Evolutionary conservation across 2,797 vertebrate genomes (phyloP), one percentile per base, ranked within the genome.

Genomic region (Nannoperca australis): DNA sequence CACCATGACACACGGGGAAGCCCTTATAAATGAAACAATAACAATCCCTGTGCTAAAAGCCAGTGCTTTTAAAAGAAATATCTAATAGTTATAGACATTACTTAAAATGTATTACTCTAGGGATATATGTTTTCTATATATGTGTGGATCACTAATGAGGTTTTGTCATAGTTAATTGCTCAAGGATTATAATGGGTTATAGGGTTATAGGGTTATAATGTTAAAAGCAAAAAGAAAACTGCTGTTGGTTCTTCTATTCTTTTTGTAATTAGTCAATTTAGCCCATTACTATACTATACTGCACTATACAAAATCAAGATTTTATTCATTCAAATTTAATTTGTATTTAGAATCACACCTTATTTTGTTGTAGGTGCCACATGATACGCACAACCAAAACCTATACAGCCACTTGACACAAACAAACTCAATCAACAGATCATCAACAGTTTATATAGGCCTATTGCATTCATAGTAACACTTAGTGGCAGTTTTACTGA

Each of bases 1-100:
- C 20, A 51, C 14, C 44, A 18, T 77, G 60, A 74, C 58, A 44
- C 10, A 24, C 5, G 24, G 47, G 53, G 2, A 70, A 81, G 76
- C 8, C 49, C 34, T 12, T n/a, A 45, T 2, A 15, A 9, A 53
- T 18, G 0, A 4, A 22, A 44, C 5, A 36, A 32, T 4, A 64
- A 1, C 4, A 44, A 5, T 18, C 17, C 2, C n/a, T n/a, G 24
- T 24, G 1, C 17, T 40, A 11, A 27, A 27, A 22, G 13, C 10
- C 36, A 11, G 10, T 38, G 36, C 5, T 73, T 70, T 51, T 70
- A 27, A 22, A 58, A 32, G 6, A 20, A 17, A 17, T 27, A 27
- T 27, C 24, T 27, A 27, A 27, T 27, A 27, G 24, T 50, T 13
- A 30, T 24, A 36, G 15, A 18, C 14, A 30, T 0, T 13, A 30